Evolutionary conservation across 2,797 vertebrate species (phyloP), one percentile per base, ranked within the genome.

Genomic region (Dermochelys coriacea): DNA sequence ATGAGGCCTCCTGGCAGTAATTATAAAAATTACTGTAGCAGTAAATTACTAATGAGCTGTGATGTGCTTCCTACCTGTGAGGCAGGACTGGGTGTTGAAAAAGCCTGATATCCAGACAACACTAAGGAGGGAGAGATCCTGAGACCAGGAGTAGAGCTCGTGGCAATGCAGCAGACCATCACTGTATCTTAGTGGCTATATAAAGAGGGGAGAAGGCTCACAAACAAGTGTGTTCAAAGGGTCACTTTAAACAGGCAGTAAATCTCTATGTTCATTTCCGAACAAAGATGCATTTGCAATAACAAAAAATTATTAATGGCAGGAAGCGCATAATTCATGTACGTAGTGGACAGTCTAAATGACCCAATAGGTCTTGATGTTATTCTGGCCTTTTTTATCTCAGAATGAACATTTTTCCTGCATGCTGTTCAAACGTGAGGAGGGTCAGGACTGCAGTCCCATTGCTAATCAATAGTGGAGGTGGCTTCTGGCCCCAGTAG

Each of bases 1-100:
- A 99, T 99, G 99, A 99, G 99, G 99, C 99, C 99, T 99, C 98
- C 99, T 99, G 99, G 99, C 99, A 99, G 99, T 99, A 99, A 99
- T 99, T 99, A 99, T 99, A 99, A 99, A 99, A 99, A 99, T 99
- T 99, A 99, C 99, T 99, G 99, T 99, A 99, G 99, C 99, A 99
- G 99, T 99, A 99, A 99, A 99, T 99, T 99, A 99, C 99, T 99
- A 99, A 99, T 98, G 99, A 99, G 98, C 98, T 98, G 98, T 98
- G 98, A 99, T 98, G 98, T 99, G 99, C 98, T 98, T 98, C 99
- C 99, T 99, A 99, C 99, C 99, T 99, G 99, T 99, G 98, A 99
- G 98, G 98, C 99, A 99, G 98, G 98, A 99, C 98, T 98, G 98
- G 98, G 99, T 99, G 98, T 98, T 99, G 98, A 98, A 99, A 98